These are phyloP conservation scores for Suillia variegata DNA, from an alignment of 2,888 invertebrate genomes.

Conservation along the genomic window DNA sequence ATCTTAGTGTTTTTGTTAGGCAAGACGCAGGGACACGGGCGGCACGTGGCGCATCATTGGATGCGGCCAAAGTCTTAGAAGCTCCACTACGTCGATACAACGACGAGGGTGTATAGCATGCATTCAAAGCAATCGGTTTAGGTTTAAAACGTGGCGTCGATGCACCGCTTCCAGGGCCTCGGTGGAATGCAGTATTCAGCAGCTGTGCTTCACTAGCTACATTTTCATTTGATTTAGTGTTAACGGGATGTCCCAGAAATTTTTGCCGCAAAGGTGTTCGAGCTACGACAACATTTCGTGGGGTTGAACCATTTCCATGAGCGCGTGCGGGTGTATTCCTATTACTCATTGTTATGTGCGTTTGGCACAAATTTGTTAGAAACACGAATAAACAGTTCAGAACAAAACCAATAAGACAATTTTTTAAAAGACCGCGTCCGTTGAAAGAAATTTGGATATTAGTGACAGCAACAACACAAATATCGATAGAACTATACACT, in stretches of 20 bases:
- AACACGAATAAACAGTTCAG: no score
- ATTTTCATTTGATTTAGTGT: neutral
- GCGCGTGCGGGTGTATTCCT: neutral
- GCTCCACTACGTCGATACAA: constrained; percentile 41
- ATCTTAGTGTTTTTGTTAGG: constrained; percentile 12
- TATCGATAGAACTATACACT: no score
- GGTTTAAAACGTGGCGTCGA: constrained; percentile 31
- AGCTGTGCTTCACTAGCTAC: neutral
- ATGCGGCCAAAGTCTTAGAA: constrained; percentile 15
- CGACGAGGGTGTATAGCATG: constrained; percentile 59
- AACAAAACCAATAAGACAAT: no score
- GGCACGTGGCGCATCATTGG: no score
- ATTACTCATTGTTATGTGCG: neutral
- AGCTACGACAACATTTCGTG: neutral
- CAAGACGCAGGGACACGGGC: constrained; percentile 1
- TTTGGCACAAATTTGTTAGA: no score
- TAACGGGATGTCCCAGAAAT: no score
- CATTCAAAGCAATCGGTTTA: constrained; percentile 50
- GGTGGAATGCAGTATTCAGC: neutral
- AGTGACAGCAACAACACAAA: no score
- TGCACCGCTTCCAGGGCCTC: no score
- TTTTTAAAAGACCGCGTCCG: no score
- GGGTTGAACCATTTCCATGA: no score
- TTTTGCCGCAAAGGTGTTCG: neutral
- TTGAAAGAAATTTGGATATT: no score